Percentiles rank a stretch among this genome's conserved stretches.
Evolutionary conservation across 1,140 invertebrate species (phyloP).

Genomic region (Papilio machaon): DNA sequence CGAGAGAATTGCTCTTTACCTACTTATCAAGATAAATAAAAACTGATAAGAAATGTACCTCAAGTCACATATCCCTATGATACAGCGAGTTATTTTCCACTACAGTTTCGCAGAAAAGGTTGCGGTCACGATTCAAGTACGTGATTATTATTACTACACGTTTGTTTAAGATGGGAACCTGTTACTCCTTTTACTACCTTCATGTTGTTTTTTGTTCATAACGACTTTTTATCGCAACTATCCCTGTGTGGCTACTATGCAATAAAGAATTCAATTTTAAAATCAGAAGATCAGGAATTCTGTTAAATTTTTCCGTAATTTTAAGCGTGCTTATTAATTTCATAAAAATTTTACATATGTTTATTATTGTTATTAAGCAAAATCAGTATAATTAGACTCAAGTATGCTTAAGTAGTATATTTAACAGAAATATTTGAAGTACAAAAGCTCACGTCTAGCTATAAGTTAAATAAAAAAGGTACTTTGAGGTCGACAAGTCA

Average conservation of each 20-base stretch:
- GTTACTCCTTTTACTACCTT: slow-evolving; percentile 19
- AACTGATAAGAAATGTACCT: not conserved
- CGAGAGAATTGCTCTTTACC: not conserved
- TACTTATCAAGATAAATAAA: not conserved
- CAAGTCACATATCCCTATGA: slow-evolving; percentile 20
- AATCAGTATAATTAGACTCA: not conserved
- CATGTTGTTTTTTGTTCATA: not conserved
- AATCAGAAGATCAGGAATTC: not conserved
- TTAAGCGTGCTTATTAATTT: not conserved
- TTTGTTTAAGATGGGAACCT: slow-evolving; percentile 3
- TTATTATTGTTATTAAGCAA: not conserved
- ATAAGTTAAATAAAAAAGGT: slow-evolving; percentile 29
- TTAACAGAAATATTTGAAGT: not conserved
- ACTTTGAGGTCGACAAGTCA: slow-evolving; percentile 34
- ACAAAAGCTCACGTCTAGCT: slow-evolving; percentile 13
- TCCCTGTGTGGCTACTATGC: not conserved
- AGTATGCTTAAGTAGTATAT: not conserved
- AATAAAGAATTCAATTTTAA: not conserved
- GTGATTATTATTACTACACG: not conserved
- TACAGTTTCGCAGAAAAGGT: slow-evolving; percentile 11
- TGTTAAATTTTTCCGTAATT: not conserved
- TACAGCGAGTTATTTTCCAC: slow-evolving; percentile 5
- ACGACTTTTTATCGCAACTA: not conserved
- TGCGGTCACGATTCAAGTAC: not conserved
- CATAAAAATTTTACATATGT: too few species aligned